Evolutionary conservation across 2,113 vertebrate species (phyloP), one percentile per base, ranked within the genome.

Genomic region (Corydoras maculifer): DNA sequence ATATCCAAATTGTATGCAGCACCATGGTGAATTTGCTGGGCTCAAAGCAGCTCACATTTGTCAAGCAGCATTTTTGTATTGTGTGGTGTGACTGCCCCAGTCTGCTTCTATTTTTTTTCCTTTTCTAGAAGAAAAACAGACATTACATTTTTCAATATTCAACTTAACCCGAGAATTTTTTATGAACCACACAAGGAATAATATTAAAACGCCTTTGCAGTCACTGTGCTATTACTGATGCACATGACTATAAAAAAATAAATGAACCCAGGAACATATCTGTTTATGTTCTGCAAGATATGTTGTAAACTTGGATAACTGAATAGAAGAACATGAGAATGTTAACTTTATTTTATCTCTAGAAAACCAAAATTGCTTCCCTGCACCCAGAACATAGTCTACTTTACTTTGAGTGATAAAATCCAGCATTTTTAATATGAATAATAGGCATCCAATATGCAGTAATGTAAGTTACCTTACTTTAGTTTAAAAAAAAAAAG

Each of bases 241-340:
- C 54, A 65, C 58, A 65, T 49, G 50, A 7, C 61, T 49, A 74
- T 81, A 51, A 79, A 78, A 82, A 76, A 76, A 77, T 25, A 75
- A 78, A 74, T 58, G 68, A 62, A 35, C 51, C 60, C 13, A 35
- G 70, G 72, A 78, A 76, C 62, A 74, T 59, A 70, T 72, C 63
- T 67, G 64, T 53, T 35, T 55, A 51, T 55, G 15, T 66, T 50
- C 18, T 43, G 57, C 51, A 68, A 62, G 68, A 71, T 74, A 74
- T 66, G 35, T 58, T 64, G 49, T 57, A 58, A 74, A 65, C 29
- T 74, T 62, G 8, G 31, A 71, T 35, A 35, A 58, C 57, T 48
- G 60, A 50, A 49, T 65, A 3, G 53, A 50, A 58, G 57, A 48
- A 49, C 48, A 31, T 12, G 43, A 68, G 63, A n/a, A 70, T 25